Base-by-base conservation (phyloP, 2,797 vertebrate genomes). In the Diceros bicornis region DNA sequence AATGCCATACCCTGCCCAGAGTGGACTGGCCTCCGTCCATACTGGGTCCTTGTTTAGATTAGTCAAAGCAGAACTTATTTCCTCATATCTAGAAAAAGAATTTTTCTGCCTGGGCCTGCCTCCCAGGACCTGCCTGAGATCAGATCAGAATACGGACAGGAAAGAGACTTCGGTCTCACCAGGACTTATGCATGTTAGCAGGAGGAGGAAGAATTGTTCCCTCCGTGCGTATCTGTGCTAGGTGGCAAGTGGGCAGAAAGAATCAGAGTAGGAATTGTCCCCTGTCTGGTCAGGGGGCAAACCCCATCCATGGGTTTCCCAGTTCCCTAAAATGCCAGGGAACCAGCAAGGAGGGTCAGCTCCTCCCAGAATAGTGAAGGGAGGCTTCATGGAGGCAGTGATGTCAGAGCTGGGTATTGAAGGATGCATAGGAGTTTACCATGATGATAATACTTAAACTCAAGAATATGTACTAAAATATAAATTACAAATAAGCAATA, bases 41-140 rank as follows among this genome's bases (percentile, higher is more conserved):
- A 85, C n/a, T 3, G 41, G 32, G 78, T 79, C 34, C 61, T 91
- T 97, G 97, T 96, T 90, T 72, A 85, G n/a, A 87, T 77, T 92
- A 66, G 47, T 83, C 89, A 94, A n/a, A 64, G 93, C 75, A 59
- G 62, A 83, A 93, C 75, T 69, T 59, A 94, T 93, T 97, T 96
- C 96, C 92, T 96, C 64, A 17, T 87, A 64, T 81, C 64, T 72
- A 93, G 75, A 89, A 71, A 95, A 97, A 96, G 86, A 94, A 91
- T 84, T 84, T 44, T 96, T 97, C 97, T 90, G 94, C 84, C 91
- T 68, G 77, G 61, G 55, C 81, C 69, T 57, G 68, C 79, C 96
- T 96, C 95, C 82, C 64, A 75, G 90, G 86, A 34, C 82, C 86
- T 68, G 57, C 61, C 86, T 7, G 34, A 87, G 75, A 83, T 71